These are phyloP conservation scores for Dendrophyllia cribrosa DNA, from an alignment of 64 coral and sea anemone genomes.

Conservation along the genomic window DNA sequence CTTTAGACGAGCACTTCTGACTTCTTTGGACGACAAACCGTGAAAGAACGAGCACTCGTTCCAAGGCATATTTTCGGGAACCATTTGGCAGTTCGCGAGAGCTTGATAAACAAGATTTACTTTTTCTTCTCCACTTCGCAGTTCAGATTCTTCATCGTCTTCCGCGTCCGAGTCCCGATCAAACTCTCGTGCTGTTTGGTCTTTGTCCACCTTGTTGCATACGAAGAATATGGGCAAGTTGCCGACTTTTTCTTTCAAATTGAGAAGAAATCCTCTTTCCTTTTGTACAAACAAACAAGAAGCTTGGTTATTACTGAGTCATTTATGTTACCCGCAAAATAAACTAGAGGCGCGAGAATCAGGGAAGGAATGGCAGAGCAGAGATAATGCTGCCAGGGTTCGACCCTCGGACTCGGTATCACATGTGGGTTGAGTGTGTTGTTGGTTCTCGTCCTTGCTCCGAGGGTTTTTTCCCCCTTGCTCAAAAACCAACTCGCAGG, in stretches of 20 bases:
- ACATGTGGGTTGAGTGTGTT: too few relatives aligned
- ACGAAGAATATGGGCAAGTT: conserved; percentile 71
- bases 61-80: background rate
- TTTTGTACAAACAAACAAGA: background rate
- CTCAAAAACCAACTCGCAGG: too few relatives aligned
- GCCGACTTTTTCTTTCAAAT: conserved; percentile 51
- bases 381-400: too few relatives aligned
- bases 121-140: conserved; percentile 1
- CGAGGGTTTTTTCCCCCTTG: too few relatives aligned
- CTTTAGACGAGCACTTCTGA: conserved; percentile 35
- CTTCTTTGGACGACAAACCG: conserved; percentile 57
- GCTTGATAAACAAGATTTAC: conserved; percentile 21
- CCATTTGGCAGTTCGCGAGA: conserved; percentile 23
- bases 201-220: conserved; percentile 68
- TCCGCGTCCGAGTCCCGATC: conserved; percentile 41
- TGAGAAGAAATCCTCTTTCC: conserved; percentile 70
- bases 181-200: conserved; percentile 52
- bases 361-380: too few relatives aligned
- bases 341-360: too few relatives aligned
- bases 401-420: too few relatives aligned
- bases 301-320: background rate
- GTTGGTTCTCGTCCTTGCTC: too few relatives aligned
- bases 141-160: conserved; percentile 23
- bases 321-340: too few relatives aligned
- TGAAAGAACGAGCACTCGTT: conserved; percentile 51